Evolutionary conservation across 2,888 invertebrate species (phyloP).

Genomic region (Cephus sareptanus): DNA sequence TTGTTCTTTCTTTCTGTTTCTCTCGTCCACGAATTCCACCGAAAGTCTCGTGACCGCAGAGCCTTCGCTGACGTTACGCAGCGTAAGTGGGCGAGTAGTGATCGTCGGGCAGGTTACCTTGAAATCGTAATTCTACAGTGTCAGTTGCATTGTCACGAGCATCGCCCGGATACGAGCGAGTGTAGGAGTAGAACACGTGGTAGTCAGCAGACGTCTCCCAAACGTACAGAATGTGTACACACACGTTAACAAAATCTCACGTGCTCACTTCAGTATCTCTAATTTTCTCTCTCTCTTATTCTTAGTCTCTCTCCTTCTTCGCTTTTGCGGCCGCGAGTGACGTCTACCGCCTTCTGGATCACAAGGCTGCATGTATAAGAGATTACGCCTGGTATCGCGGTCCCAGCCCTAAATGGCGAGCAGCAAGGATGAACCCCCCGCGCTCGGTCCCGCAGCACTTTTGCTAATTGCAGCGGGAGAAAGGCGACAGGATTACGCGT

Average conservation of each 20-base stretch:
- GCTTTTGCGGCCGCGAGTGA: too few species aligned
- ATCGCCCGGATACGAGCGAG: background rate
- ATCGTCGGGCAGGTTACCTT: background rate
- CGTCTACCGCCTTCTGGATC: background rate
- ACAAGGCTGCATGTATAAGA: background rate
- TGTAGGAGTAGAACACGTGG: background rate
- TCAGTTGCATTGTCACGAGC: background rate
- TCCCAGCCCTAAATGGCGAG: background rate
- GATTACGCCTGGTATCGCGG: background rate
- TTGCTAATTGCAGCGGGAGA: background rate
- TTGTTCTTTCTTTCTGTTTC: constrained; percentile 8
- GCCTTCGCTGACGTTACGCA: background rate
- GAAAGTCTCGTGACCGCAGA: background rate
- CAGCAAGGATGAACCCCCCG: background rate
- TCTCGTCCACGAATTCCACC: background rate
- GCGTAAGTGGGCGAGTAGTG: background rate
- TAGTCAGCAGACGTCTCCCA: background rate
- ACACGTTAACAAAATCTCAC: background rate
- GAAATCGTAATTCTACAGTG: background rate
- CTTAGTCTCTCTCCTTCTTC: background rate
- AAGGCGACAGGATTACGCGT: background rate
- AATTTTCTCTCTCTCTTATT: too few species aligned
- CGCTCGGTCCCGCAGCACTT: background rate
- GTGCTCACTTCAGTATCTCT: background rate
- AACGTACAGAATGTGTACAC: background rate